Evolutionary conservation across 2,888 invertebrate species (phyloP).

Genomic region (Nipponacmea schrenckii): DNA sequence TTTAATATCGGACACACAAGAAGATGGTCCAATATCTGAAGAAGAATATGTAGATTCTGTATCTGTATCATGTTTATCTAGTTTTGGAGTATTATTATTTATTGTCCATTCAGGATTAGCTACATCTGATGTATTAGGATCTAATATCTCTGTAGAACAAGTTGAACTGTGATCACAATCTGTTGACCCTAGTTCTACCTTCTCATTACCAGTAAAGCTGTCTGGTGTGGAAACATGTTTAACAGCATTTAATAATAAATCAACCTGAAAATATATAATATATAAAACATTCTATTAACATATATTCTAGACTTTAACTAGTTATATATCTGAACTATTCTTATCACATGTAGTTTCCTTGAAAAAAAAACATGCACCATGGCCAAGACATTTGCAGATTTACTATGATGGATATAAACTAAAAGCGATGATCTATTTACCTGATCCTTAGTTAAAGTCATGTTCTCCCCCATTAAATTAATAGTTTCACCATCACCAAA

Average conservation of each 20-base stretch:
- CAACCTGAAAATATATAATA: conserved; percentile 1
- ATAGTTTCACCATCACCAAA: conserved; percentile 27
- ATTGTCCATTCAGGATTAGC: background rate
- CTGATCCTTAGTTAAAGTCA: conserved; percentile 56
- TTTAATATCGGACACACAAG: background rate
- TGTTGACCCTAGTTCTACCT: background rate
- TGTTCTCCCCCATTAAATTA: conserved; percentile 41
- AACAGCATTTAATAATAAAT: conserved; percentile 45
- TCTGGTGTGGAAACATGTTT: conserved; percentile 39
- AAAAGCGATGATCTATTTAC: conserved; percentile 33
- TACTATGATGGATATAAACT: too few species aligned
- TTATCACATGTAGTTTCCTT: too few species aligned
- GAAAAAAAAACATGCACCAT: too few species aligned
- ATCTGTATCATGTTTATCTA: background rate
- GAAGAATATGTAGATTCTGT: conserved; percentile 2
- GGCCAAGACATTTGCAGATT: too few species aligned
- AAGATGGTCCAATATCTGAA: background rate
- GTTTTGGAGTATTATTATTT: background rate
- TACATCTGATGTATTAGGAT: background rate
- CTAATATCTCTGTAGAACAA: background rate
- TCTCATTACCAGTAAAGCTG: background rate
- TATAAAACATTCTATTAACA: background rate
- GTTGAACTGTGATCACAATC: background rate
- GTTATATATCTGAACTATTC: too few species aligned
- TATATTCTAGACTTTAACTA: too few species aligned